Percentiles rank a stretch among this genome's conserved stretches.
Conservation (phyloP, 2,113 vertebrate genomes). For the Mormoops blainvillei region DNA sequence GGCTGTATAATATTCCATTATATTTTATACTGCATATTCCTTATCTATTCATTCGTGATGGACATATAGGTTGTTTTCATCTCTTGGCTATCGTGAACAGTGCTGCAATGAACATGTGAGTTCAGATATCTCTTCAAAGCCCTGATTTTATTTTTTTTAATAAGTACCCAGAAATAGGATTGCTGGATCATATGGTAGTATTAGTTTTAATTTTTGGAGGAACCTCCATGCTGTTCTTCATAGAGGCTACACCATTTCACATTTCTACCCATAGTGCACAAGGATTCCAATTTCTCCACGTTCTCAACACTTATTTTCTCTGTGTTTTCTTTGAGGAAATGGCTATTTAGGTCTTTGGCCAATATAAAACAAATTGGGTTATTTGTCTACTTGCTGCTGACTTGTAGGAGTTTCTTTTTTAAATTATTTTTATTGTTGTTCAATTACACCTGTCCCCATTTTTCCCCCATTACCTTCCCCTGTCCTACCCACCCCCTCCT, state of each 20-base stretch:
- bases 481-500: too few relatives aligned
- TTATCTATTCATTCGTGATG: not conserved
- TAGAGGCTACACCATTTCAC: not conserved
- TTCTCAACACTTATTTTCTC: not conserved
- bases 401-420: not conserved
- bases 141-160: not conserved
- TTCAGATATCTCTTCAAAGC: constrained; percentile 15
- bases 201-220: not conserved
- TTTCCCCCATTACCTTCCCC: too few relatives aligned
- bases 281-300: not conserved
- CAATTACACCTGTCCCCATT: too few relatives aligned
- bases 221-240: not conserved
- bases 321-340: not conserved
- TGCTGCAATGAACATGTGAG: not conserved
- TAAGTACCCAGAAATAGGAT: not conserved
- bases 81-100: not conserved
- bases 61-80: not conserved
- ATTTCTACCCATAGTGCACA: not conserved
- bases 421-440: too few relatives aligned
- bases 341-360: not conserved
- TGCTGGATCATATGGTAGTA: not conserved
- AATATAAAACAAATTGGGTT: not conserved
- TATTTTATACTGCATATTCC: not conserved
- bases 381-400: not conserved
- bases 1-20: not conserved